Percentiles rank a stretch among this genome's conserved stretches.
These are phyloP conservation scores for Anorthoa munda DNA, from an alignment of 2,888 invertebrate genomes.

Conservation along the genomic window DNA sequence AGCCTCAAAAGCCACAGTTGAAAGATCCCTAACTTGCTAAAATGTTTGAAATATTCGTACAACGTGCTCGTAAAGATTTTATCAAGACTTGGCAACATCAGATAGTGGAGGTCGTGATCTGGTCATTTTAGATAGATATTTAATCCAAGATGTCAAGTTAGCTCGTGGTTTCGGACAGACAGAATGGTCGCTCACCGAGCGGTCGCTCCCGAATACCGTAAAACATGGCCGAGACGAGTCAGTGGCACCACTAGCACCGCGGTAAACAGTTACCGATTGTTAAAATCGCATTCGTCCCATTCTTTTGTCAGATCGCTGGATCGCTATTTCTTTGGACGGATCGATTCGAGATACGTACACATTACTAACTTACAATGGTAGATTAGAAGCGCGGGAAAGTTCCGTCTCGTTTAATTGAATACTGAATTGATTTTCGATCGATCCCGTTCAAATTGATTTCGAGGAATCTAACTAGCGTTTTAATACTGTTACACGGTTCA, in stretches of 20 bases:
- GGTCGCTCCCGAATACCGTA: constrained; percentile 79
- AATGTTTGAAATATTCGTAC: constrained; percentile 70
- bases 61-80: constrained; percentile 72
- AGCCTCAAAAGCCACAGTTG: constrained; percentile 41
- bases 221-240: constrained; percentile 72
- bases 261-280: constrained; percentile 87
- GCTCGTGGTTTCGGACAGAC: constrained; percentile 42
- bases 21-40: constrained; percentile 59
- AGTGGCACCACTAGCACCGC: constrained; percentile 72
- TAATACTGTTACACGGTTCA: constrained; percentile 79
- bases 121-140: constrained; percentile 71
- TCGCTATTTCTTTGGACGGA: constrained; percentile 85
- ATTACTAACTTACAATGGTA: constrained; percentile 81
- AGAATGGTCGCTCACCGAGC: constrained; percentile 64
- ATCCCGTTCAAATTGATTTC: constrained; percentile 84
- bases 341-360: constrained; percentile 84
- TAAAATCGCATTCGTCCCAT: constrained; percentile 82
- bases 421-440: constrained; percentile 85
- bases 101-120: constrained; percentile 79
- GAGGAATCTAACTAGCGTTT: constrained; percentile 78
- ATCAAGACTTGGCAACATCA: constrained; percentile 76
- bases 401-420: constrained; percentile 86
- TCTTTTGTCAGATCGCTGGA: constrained; percentile 80
- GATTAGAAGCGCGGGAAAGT: constrained; percentile 86
- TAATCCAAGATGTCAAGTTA: constrained; percentile 69